Base-by-base conservation (phyloP, 1,140 invertebrate genomes). In the Bombus sibiricus region DNA sequence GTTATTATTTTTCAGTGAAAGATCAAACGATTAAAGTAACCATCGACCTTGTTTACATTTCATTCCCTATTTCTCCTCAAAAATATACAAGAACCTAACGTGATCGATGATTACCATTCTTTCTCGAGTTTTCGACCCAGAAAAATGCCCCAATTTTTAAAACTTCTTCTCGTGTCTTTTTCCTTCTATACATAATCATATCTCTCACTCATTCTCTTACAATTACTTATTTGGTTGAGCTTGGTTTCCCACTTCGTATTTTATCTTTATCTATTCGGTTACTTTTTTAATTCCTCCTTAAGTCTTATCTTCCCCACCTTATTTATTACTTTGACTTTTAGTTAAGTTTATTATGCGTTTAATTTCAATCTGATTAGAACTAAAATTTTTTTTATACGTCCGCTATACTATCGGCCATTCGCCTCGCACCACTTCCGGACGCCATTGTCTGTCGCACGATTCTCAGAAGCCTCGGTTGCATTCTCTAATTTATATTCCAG, bases 31-130 rank as follows among this genome's bases (percentile, higher is more conserved):
- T 57, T 37, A 25, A 57, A 53, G n/a, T 66, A 34, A 43, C 10
- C 3, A 47, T 43, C 76, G 32, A 76, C 34, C 74, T 76, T 76
- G 47, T 76, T 59, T 76, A 76, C 74, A 53, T 43, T 71, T 25
- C 37, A 41, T 41, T 71, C 25, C 1, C 41, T 43, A 13, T 37
- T 76, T 37, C 34, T 39, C 2, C 3, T 62, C 6, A 12, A 66
- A 78, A 59, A n/a, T 79, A 43, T 32, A 34, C 15, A 34, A 43
- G 15, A 43, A 68, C 22, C 6, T 32, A 79, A 79, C 62, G n/a
- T 10, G 41, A n/a, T 66, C 25, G n/a, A 15, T 13, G 28, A 68
- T 66, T 28, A 47, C 8, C 41, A 47, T 32, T 43, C n/a, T 28
- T 47, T 28, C n/a, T 28, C 62, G 41, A 66, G 22, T n/a, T 79